Evolutionary conservation across 2,888 invertebrate genomes (phyloP).

Genomic region (Alitta virens): DNA sequence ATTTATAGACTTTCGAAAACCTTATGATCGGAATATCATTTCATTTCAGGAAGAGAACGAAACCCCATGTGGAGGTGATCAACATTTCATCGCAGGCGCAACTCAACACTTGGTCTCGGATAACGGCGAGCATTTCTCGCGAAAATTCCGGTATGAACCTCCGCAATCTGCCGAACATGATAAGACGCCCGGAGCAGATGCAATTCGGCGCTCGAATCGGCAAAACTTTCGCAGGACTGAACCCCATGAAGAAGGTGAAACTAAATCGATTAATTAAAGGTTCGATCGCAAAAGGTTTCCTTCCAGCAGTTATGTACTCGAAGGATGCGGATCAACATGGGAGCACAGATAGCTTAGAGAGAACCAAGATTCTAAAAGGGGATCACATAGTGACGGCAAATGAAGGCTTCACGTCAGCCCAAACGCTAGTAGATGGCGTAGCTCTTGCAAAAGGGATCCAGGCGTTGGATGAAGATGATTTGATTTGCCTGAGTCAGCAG

Average conservation of each 20-base stretch:
- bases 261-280: constrained; percentile 14
- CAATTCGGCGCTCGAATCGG: constrained; percentile 14
- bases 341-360: neutral
- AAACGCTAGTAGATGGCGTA: constrained; percentile 27
- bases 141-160: constrained; percentile 34
- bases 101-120: constrained; percentile 5
- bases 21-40: no score
- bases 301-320: constrained; percentile 18
- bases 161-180: constrained; percentile 2
- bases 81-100: constrained; percentile 46
- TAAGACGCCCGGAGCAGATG: constrained; percentile 5
- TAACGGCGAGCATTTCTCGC: constrained; percentile 31
- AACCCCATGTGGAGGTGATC: constrained; percentile 42
- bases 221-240: constrained; percentile 71
- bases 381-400: constrained; percentile 5
- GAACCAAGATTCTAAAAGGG: constrained; percentile 7
- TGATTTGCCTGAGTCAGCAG: neutral
- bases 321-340: constrained; percentile 3
- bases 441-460: neutral
- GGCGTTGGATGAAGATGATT: neutral
- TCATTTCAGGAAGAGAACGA: constrained; percentile 46
- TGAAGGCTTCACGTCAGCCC: neutral
- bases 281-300: constrained; percentile 4
- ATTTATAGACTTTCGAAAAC: no score
- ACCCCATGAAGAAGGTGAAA: constrained; percentile 61